Evolutionary conservation across 2,888 invertebrate species (phyloP).

Genomic region (Eupithecia subfuscata): DNA sequence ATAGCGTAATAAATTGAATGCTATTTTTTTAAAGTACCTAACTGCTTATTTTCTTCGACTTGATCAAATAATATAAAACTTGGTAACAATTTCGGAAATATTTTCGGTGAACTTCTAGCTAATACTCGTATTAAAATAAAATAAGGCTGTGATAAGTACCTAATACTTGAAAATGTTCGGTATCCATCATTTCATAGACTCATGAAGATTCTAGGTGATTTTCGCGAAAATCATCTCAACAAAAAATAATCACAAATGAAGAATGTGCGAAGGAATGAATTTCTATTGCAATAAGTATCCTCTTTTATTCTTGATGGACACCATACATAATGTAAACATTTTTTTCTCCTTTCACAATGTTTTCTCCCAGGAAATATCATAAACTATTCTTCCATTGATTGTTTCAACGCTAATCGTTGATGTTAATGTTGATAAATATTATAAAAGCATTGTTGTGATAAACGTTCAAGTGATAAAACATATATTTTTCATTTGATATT

Average conservation of each 20-base stretch:
- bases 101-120: not conserved
- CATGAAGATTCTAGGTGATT: not conserved
- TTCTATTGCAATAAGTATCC: too few species aligned
- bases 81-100: not conserved
- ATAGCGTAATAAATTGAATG: not conserved
- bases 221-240: not conserved
- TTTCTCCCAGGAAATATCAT: not conserved
- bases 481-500: not conserved
- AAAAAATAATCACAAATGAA: not conserved
- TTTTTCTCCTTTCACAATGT: not conserved
- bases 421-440: not conserved
- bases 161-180: not conserved
- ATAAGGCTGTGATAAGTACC: conserved; percentile 25
- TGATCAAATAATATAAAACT: not conserved
- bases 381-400: not conserved
- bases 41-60: not conserved
- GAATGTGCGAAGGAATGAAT: too few species aligned
- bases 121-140: conserved; percentile 10
- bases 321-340: not conserved
- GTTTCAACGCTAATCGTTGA: not conserved
- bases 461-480: not conserved
- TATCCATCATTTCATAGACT: not conserved
- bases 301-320: not conserved
- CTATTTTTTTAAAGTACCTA: not conserved
- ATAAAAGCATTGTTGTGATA: conserved; percentile 1